These are phyloP conservation scores for Alfaro cultratus DNA, from an alignment of 2,797 vertebrate species.

Conservation along the genomic window DNA sequence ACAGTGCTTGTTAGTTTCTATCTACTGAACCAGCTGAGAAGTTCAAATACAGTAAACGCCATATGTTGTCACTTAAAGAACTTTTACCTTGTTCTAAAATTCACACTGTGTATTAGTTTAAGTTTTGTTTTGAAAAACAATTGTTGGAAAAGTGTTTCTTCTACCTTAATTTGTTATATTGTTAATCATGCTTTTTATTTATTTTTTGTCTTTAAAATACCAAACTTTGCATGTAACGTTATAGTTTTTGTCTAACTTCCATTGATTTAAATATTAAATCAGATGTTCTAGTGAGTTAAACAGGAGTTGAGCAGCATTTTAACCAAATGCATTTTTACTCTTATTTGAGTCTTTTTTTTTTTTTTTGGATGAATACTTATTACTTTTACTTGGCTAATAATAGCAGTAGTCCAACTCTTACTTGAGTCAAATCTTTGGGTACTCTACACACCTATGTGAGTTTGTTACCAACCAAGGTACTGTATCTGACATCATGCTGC, in stretches of 20 bases:
- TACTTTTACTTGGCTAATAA: neutral
- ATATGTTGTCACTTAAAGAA: too few species aligned
- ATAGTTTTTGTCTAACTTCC: neutral
- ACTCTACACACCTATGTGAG: neutral
- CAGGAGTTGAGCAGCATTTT: neutral
- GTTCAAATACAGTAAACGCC: too few species aligned
- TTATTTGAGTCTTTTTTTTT: neutral
- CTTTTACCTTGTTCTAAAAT: too few species aligned
- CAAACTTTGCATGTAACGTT: neutral
- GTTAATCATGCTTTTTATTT: too few species aligned
- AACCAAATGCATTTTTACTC: too few species aligned
- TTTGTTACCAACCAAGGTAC: neutral
- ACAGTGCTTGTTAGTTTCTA: neutral
- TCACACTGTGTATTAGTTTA: too few species aligned
- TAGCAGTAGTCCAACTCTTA: neutral
- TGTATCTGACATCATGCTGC: conserved; percentile 1
- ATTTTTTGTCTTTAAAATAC: neutral
- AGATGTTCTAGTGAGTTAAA: neutral
- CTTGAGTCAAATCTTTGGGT: neutral
- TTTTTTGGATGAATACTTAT: neutral
- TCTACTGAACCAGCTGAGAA: too few species aligned
- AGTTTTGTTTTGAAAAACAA: too few species aligned
- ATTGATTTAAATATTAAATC: neutral
- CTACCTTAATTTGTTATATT: too few species aligned
- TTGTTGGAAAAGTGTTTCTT: too few species aligned